Percentiles rank a stretch among this genome's conserved stretches.
Conservation (phyloP, 2,888 invertebrate species). For the Caenorhabditis japonica region DNA sequence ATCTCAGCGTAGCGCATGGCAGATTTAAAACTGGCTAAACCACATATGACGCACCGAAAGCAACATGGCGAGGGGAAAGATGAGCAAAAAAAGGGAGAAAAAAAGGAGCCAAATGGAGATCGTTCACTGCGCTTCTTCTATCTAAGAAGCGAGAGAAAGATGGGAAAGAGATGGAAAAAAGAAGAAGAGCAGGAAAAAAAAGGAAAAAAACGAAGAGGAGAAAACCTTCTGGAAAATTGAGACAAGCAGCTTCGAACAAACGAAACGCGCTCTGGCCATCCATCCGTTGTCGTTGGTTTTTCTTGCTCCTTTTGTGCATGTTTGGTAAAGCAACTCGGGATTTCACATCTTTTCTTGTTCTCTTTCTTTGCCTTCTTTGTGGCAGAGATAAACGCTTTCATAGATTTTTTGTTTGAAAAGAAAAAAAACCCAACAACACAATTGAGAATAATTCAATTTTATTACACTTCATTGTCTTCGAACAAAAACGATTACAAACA, state of each 20-base stretch:
- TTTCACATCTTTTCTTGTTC: constrained; percentile 4
- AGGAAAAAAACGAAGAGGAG: constrained; percentile 1
- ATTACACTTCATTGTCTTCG: too few relatives aligned
- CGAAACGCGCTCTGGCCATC: too few relatives aligned
- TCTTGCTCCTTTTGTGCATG: constrained; percentile 22
- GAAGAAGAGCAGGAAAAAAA: too few relatives aligned
- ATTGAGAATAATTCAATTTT: too few relatives aligned
- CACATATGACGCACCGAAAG: too few relatives aligned
- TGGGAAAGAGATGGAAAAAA: constrained; percentile 32
- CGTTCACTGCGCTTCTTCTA: constrained; percentile 20
- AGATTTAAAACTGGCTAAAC: too few relatives aligned
- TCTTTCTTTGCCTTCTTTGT: constrained; percentile 9
- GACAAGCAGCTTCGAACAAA: constrained; percentile 41
- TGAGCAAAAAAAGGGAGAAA: constrained; percentile 37
- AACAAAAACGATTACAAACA: too few relatives aligned
- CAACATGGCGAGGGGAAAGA: constrained; percentile 34
- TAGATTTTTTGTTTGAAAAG: constrained; percentile 11
- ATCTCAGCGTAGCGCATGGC: too few relatives aligned
- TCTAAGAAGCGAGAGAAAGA: constrained; percentile 37
- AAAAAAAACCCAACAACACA: too few relatives aligned
- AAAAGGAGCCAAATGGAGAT: constrained; percentile 30
- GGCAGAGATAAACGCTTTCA: constrained; percentile 23
- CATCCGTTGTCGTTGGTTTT: constrained; percentile 53
- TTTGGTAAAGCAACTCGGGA: constrained; percentile 22
- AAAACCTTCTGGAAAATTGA: constrained; percentile 49